These are phyloP conservation scores for Acipenser ruthenus DNA, from an alignment of 2,797 vertebrate genomes.

Conservation along the genomic window DNA sequence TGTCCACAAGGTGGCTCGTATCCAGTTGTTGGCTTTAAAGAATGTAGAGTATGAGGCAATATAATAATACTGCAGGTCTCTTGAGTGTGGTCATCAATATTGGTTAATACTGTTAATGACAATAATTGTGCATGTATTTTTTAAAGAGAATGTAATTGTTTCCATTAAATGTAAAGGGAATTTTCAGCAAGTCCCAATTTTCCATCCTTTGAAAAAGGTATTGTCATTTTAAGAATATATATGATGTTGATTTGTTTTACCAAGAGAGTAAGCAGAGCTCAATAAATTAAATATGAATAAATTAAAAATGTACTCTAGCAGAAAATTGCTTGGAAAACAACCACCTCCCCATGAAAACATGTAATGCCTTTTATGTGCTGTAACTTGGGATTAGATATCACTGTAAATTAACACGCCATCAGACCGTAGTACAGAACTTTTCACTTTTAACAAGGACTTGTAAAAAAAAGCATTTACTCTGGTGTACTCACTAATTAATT, in stretches of 20 bases:
- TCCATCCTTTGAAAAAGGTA: conserved; percentile 36
- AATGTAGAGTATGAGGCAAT: too few species aligned
- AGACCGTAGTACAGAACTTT: conserved; percentile 71
- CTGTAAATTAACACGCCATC: conserved; percentile 80
- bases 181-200: conserved; percentile 34
- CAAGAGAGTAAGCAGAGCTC: conserved; percentile 66
- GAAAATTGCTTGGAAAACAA: conserved; percentile 80
- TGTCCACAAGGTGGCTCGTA: too few species aligned
- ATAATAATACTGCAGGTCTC: too few species aligned
- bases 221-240: conserved; percentile 66
- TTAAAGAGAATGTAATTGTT: too few species aligned
- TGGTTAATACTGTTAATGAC: too few species aligned
- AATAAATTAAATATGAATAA: conserved; percentile 79
- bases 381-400: conserved; percentile 76
- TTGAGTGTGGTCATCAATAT: too few species aligned
- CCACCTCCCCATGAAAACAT: conserved; percentile 79
- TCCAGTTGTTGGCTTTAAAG: too few species aligned
- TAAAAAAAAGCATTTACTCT: conserved; percentile 74
- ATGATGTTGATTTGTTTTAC: conserved; percentile 70
- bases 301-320: conserved; percentile 78
- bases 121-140: too few species aligned
- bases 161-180: conserved; percentile 16
- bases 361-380: conserved; percentile 72
- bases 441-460: conserved; percentile 87
- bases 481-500: conserved; percentile 83